Evolutionary conservation across 1,140 invertebrate genomes (phyloP).

Genomic region (Zaprionus inermis): DNA sequence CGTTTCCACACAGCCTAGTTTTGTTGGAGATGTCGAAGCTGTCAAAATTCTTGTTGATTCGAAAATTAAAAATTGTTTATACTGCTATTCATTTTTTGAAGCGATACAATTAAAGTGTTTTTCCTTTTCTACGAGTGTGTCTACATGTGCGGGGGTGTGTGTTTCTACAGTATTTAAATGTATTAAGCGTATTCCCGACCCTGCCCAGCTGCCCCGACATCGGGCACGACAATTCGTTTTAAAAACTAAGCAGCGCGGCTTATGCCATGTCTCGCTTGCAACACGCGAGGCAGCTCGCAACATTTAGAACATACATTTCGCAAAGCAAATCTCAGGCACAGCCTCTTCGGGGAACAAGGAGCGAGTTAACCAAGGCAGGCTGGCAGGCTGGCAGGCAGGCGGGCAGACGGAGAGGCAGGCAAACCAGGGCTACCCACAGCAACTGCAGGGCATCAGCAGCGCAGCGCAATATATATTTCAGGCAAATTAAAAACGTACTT

Average conservation of each 20-base stretch:
- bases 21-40: neutral
- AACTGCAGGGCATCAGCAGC: neutral
- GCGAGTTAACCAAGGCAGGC: neutral
- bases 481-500: neutral
- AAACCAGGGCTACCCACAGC: slow-evolving; percentile 1
- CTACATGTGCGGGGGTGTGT: too few relatives aligned
- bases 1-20: too few relatives aligned
- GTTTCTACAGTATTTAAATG: too few relatives aligned
- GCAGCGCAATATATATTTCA: too few relatives aligned
- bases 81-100: neutral
- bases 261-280: slow-evolving; percentile 59
- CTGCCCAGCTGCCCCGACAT: slow-evolving; percentile 49
- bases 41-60: neutral
- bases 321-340: slow-evolving; percentile 68
- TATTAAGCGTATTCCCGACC: slow-evolving; percentile 45
- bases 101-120: slow-evolving; percentile 5
- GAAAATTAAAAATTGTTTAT: neutral
- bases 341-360: slow-evolving; percentile 52
- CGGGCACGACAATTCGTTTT: slow-evolving; percentile 64
- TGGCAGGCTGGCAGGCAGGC: too few relatives aligned
- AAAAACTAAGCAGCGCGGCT: slow-evolving; percentile 70
- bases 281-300: slow-evolving; percentile 30
- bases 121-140: too few relatives aligned
- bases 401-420: neutral
- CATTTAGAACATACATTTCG: slow-evolving; percentile 75